Conservation (phyloP, 2,113 vertebrate species). For the Drymodes brunneopygia region DNA sequence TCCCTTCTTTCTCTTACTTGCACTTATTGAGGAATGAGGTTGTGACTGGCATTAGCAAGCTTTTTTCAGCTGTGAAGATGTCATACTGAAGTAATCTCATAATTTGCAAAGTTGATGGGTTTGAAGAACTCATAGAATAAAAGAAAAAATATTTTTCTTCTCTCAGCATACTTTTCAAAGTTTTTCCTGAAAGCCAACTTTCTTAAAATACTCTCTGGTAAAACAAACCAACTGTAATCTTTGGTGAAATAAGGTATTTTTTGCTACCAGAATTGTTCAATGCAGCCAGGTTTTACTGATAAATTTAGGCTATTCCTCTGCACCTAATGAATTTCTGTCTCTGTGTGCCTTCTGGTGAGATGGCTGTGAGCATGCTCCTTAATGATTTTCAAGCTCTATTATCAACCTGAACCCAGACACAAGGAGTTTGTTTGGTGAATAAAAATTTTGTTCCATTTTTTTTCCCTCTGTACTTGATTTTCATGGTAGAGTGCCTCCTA, state of each 20-base stretch:
- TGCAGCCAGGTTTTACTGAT: background rate
- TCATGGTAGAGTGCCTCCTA: background rate
- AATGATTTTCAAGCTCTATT: conserved; percentile 11
- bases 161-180: background rate
- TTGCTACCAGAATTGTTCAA: background rate
- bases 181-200: background rate
- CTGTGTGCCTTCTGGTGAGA: background rate
- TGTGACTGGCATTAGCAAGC: background rate
- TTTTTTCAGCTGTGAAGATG: background rate
- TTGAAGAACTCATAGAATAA: background rate
- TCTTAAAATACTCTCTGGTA: background rate
- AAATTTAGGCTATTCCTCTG: background rate
- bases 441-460: background rate
- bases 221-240: background rate
- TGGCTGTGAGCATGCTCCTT: background rate
- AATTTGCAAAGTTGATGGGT: background rate
- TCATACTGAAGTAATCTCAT: background rate
- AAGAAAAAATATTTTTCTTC: background rate
- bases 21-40: background rate
- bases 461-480: background rate
- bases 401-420: background rate
- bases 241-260: background rate
- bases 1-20: background rate
- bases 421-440: background rate
- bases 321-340: background rate